A percentile compares a stretch with the other conserved stretches of the same genome.
Evolutionary conservation across 2,797 vertebrate genomes (phyloP).

Genomic region (Myotis planiceps): DNA sequence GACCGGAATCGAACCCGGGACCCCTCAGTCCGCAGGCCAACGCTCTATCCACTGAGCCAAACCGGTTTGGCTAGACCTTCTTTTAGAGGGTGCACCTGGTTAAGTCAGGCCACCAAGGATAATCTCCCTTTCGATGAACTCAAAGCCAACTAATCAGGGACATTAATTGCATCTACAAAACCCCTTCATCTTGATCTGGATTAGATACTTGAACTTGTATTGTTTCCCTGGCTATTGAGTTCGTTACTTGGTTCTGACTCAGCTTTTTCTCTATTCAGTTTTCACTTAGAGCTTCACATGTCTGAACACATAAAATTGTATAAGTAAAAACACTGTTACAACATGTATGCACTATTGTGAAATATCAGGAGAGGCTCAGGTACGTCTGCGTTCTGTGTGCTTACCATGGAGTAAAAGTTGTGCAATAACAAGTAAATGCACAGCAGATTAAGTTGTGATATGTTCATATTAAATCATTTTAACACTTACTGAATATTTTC

Average conservation of each 20-base stretch:
- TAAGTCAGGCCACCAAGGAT: neutral
- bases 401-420: neutral
- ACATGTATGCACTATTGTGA: constrained; percentile 9
- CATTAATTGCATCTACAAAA: neutral
- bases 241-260: constrained; percentile 8
- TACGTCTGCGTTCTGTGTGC: neutral
- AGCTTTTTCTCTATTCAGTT: neutral
- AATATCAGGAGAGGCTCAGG: neutral
- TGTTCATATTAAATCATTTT: neutral
- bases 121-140: neutral
- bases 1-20: too few relatives aligned
- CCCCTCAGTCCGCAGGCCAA: too few relatives aligned
- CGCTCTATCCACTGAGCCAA: too few relatives aligned
- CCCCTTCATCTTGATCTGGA: neutral
- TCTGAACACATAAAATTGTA: constrained; percentile 16
- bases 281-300: constrained; percentile 3
- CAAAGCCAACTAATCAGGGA: neutral
- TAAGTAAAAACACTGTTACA: constrained; percentile 36
- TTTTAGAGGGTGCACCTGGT: neutral
- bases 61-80: too few relatives aligned
- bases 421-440: neutral
- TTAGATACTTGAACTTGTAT: neutral
- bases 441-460: neutral
- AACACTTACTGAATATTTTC: neutral
- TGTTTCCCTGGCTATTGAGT: neutral